phyloP scores from a whole-genome alignment of 2,888 invertebrate genomes.

The Callyntrura sp. region DNA sequence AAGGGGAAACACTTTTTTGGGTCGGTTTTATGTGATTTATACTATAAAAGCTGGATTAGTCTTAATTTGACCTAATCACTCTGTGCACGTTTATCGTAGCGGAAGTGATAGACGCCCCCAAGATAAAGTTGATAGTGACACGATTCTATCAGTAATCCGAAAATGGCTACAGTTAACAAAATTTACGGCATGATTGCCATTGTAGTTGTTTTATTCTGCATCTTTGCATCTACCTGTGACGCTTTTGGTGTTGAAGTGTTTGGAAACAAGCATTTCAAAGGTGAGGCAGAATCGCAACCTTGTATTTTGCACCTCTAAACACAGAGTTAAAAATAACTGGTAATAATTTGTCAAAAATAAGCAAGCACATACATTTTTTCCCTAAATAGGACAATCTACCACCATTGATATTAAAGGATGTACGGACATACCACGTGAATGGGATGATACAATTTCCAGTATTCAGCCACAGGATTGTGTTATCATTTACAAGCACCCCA shows the following conservation, averaged over 20 bases:
- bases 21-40: neutral
- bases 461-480: conserved; percentile 71
- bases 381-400: conserved; percentile 71
- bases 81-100: neutral
- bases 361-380: neutral
- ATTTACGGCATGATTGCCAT: conserved; percentile 35
- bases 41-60: conserved; percentile 42
- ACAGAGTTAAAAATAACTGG: neutral
- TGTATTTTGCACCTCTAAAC: neutral
- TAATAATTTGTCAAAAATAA: neutral
- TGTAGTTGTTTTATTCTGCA: conserved; percentile 61
- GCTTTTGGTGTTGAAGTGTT: conserved; percentile 72
- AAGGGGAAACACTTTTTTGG: neutral
- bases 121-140: neutral
- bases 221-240: conserved; percentile 54
- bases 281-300: conserved; percentile 49
- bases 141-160: conserved; percentile 3
- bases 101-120: neutral
- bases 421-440: conserved; percentile 73
- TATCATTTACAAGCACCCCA: conserved; percentile 78
- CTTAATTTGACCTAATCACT: neutral
- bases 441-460: conserved; percentile 73
- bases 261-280: conserved; percentile 80
- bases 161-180: conserved; percentile 46
- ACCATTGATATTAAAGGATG: conserved; percentile 73